phyloP scores from a whole-genome alignment of 2,113 vertebrate genomes.

The Elaphurus davidianus region DNA sequence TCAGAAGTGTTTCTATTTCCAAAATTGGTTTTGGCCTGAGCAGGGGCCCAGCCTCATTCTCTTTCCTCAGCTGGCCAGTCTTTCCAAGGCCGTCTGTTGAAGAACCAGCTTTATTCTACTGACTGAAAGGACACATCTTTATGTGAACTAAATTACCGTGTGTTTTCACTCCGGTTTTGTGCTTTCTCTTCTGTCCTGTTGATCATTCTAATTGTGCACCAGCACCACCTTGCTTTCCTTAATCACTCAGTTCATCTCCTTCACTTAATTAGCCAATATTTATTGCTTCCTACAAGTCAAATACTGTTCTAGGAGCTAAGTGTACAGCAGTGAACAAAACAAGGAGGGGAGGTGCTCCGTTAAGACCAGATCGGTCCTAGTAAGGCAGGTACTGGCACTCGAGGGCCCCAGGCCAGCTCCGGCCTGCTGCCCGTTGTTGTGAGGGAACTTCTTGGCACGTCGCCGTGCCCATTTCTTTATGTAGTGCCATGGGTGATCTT shows the following conservation, averaged over 20 bases:
- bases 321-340: rapidly evolving
- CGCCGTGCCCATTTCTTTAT: rapidly evolving
- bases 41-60: not conserved
- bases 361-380: rapidly evolving
- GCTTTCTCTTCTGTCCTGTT: rapidly evolving
- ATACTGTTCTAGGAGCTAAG: not conserved
- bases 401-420: not conserved
- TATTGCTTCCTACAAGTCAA: not conserved
- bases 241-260: not conserved
- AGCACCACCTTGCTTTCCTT: not conserved
- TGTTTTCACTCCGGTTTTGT: not conserved
- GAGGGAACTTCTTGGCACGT: not conserved
- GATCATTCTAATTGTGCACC: not conserved
- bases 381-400: not conserved
- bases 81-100: not conserved
- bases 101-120: not conserved
- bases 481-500: not conserved
- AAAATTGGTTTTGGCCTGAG: not conserved
- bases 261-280: not conserved
- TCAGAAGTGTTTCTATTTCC: not conserved
- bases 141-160: rapidly evolving
- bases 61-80: not conserved
- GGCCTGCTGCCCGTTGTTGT: not conserved
- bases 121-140: rapidly evolving
- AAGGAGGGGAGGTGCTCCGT: rapidly evolving